Evolutionary conservation across 2,113 vertebrate species (phyloP).

Genomic region (Mobula hypostoma): DNA sequence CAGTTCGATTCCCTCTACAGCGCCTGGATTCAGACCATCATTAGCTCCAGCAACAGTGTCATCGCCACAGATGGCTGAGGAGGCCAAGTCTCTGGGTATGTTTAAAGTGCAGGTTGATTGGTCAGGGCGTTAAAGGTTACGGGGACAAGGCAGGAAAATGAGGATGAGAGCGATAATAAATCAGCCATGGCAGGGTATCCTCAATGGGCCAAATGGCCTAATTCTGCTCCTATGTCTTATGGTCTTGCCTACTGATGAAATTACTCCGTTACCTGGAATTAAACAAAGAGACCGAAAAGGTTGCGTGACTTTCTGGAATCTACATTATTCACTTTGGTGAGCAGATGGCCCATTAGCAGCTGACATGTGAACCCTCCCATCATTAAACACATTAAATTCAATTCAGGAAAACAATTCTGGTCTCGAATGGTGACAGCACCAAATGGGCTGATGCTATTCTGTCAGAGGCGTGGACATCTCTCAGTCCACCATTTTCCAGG

Average conservation of each 20-base stretch:
- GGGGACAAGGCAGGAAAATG: no score
- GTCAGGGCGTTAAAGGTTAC: no score
- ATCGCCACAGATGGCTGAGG: no score
- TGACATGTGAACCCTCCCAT: neutral
- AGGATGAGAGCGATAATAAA: no score
- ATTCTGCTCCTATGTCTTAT: no score
- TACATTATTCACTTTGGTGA: neutral
- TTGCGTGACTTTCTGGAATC: neutral
- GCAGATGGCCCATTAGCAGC: constrained; percentile 1
- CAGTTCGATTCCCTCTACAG: neutral
- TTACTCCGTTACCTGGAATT: neutral
- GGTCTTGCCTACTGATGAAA: neutral
- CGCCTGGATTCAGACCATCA: neutral
- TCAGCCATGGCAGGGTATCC: no score
- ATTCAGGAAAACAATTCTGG: neutral
- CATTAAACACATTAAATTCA: neutral
- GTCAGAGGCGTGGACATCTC: neutral
- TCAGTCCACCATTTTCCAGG: no score
- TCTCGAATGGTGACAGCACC: neutral
- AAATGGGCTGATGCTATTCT: neutral
- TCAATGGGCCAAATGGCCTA: no score
- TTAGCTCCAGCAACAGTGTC: neutral
- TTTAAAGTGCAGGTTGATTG: no score
- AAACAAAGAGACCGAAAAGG: neutral
- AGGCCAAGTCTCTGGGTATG: no score